Base-by-base conservation (phyloP, 2,797 vertebrate genomes). In the Tinamus major region DNA sequence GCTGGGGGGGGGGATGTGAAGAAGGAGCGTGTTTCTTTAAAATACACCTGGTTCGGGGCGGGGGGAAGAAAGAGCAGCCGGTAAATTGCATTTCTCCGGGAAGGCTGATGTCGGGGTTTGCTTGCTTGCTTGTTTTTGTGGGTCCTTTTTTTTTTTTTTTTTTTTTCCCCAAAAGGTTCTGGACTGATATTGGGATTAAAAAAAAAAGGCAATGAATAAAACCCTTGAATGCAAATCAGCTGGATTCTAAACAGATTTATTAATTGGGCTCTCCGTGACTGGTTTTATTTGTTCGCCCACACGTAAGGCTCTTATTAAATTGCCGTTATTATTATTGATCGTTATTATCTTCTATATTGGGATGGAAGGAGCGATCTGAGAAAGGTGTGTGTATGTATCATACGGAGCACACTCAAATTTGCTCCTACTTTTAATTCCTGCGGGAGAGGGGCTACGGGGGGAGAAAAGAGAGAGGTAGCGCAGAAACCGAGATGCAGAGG, bases 41-140 rank as follows among this genome's bases (percentile, higher is more conserved):
- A 90, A 90, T 86, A 96, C 97, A 97, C 97, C 97, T 96, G 95
- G 81, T 93, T 86, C 35, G 44, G 39, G 77, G 46, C 46, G 46
- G 46, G 21, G 46, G 46, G 46, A 48, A 21, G 46, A 42, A 65
- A 79, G 41, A 81, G 20, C 69, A 79, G 31, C 18, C 42, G 93
- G 49, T 67, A 90, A 94, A 95, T 88, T 70, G 65, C 81, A 39
- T 96, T 97, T 95, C 89, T 97, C 33, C 51, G 78, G 31, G 82
- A 31, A 86, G 58, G n/a, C 24, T 90, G 89, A 33, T 59, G 69
- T 71, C 9, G 64, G 29, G 33, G 58, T 85, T 48, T 20, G 65
- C 14, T 53, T 53, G 53, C 53, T 31, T 90, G 46, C 41, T 64
- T 26, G 29, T 14, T 77, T 65, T 10, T 31, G 31, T 41, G 29